A percentile compares a stretch with the other conserved stretches of the same genome.
Evolutionary conservation across 2,113 vertebrate genomes (phyloP).

Genomic region (Lycaon pictus): DNA sequence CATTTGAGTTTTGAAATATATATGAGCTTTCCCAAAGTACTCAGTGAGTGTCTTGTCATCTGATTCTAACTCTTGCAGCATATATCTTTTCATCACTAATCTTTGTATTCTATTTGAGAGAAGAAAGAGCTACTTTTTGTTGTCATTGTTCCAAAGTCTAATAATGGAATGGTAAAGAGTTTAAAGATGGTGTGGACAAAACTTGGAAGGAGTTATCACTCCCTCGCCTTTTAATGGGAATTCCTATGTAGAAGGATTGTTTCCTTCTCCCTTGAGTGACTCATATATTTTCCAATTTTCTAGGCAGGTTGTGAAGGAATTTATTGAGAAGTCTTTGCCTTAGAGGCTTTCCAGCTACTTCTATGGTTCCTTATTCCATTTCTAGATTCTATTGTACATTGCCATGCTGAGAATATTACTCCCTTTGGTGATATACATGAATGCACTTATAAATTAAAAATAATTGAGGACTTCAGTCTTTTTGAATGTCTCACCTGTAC

Average conservation of each 20-base stretch:
- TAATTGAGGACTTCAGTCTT: not conserved
- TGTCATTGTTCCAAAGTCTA: not conserved
- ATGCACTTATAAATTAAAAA: not conserved
- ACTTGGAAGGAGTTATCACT: not conserved
- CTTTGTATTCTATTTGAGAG: not conserved
- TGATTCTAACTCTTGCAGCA: not conserved
- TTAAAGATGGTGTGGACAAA: not conserved
- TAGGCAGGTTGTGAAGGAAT: not conserved
- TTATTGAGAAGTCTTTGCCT: not conserved
- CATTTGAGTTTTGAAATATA: constrained; percentile 26
- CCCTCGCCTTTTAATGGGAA: not conserved
- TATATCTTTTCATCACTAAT: not conserved
- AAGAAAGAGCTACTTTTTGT: not conserved
- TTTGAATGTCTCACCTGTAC: not conserved
- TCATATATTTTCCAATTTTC: not conserved
- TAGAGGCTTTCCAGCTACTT: not conserved
- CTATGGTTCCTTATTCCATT: not conserved
- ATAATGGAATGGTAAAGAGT: not conserved
- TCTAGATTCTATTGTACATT: not conserved
- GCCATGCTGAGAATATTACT: not conserved
- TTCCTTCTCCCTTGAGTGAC: not conserved
- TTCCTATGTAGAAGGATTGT: not conserved
- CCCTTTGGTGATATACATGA: not conserved
- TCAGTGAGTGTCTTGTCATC: not conserved
- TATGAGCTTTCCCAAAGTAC: not conserved